Evolutionary conservation across 2,888 invertebrate species (phyloP), one percentile per base, ranked within the genome.

Genomic region (Synergus laeviventris): DNA sequence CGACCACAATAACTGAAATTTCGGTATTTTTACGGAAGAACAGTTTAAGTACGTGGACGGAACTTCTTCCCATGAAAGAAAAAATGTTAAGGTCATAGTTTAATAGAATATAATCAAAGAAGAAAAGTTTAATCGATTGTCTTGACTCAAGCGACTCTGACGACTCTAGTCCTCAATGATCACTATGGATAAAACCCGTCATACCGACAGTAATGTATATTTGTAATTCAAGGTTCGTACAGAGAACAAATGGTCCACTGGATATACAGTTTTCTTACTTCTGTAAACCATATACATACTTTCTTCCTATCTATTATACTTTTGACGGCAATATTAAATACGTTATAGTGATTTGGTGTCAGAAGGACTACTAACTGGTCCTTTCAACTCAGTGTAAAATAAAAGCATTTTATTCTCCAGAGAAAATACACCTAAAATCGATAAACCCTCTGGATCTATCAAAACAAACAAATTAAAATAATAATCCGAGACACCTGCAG

Each of bases 201-300:
- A 7, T 59, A 59, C 59, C 24, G 59, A 59, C 59, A 59, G 24
- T 59, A 59, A 59, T 59, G 59, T 59, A 56, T 18, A 56, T 31
- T 49, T 49, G 70, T 70, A 70, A 70, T 70, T 70, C 70, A 70
- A 70, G 70, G 70, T 70, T 66, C 66, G 31, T 42, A 31, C 31
- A 66, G 24, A 45, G 66, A 24, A 66, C 66, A 45, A 70, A 70
- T 70, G 70, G 70, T 70, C 70, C 70, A 70, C 49, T 49, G 49
- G 70, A n/a, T 70, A 70, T 49, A 70, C 70, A 49, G 31, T 70
- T 61, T 70, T 21, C 24, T 42, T 70, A 70, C 42, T 18, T 36
- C 49, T 70, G 45, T 49, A 70, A 70, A 49, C 70, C 49, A 49
- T 42, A 62, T 62, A 64, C 21, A 62, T 62, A 64, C 21, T 64